phyloP scores from a whole-genome alignment of 2,888 invertebrate species.

The Apomyelois bistriatella region DNA sequence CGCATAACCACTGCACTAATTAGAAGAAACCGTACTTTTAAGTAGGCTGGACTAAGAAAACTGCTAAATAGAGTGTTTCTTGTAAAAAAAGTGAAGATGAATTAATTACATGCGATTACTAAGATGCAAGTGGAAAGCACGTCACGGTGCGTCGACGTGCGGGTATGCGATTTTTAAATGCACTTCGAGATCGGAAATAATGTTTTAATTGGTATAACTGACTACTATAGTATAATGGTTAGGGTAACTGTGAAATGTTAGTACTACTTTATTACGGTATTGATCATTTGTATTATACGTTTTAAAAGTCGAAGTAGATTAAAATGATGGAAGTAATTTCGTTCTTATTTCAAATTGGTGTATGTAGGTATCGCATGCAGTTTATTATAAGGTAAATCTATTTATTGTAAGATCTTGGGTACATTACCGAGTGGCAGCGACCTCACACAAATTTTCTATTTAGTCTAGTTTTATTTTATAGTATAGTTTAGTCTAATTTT shows the following conservation, averaged over 20 bases:
- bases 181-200: constrained; percentile 23
- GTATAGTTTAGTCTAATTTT: no score
- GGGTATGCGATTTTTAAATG: constrained; percentile 49
- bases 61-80: constrained; percentile 68
- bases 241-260: neutral
- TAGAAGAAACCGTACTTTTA: constrained; percentile 50
- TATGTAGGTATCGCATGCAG: no score
- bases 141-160: constrained; percentile 59
- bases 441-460: no score
- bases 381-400: no score
- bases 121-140: constrained; percentile 67
- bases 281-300: neutral
- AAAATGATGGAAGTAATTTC: no score
- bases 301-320: no score
- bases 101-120: constrained; percentile 65
- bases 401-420: no score
- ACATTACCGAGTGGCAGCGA: no score
- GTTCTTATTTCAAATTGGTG: no score
- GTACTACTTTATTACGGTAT: neutral
- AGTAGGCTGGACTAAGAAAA: constrained; percentile 53
- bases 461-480: no score
- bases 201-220: neutral
- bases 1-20: constrained; percentile 36
- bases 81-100: constrained; percentile 67
- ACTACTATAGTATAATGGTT: neutral